A percentile compares a stretch with the other conserved stretches of the same genome.
Evolutionary conservation across 2,888 invertebrate species (phyloP).

Genomic region (Eugnorisma glareosa): DNA sequence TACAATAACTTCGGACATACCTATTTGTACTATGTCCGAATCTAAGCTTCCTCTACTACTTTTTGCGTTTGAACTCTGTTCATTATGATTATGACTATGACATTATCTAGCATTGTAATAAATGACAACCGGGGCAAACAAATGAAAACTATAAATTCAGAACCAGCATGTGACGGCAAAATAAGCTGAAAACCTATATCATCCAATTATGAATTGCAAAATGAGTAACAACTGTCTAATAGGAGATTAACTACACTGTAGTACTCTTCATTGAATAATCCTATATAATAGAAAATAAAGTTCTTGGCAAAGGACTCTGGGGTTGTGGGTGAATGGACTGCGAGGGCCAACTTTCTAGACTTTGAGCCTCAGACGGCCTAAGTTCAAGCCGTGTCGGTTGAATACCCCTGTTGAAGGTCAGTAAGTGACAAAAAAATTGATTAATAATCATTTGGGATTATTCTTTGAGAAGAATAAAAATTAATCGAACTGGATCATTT

Average conservation of each 20-base stretch:
- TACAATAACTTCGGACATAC: neutral
- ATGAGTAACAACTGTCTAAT: conserved; percentile 9
- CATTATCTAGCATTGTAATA: neutral
- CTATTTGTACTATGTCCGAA: neutral
- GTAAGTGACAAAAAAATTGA: conserved; percentile 56
- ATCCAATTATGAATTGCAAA: conserved; percentile 31
- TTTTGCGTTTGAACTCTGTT: neutral
- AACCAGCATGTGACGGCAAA: neutral
- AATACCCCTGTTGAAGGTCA: conserved; percentile 74
- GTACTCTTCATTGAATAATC: conserved; percentile 30
- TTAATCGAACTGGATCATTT: neutral
- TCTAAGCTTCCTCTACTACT: neutral
- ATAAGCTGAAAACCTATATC: conserved; percentile 12
- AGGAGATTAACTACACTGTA: conserved; percentile 12
- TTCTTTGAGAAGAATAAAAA: neutral
- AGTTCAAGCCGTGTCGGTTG: conserved; percentile 69
- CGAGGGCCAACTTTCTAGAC: conserved; percentile 74
- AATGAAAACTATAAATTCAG: neutral
- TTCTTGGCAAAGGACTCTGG: conserved; percentile 56
- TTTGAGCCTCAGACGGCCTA: conserved; percentile 73
- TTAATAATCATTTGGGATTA: conserved; percentile 17
- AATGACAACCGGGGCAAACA: neutral
- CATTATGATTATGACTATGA: neutral
- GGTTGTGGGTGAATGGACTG: conserved; percentile 65
- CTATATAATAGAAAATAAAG: conserved; percentile 24